Percentiles rank a stretch among this genome's conserved stretches.
phyloP scores from a whole-genome alignment of 2,113 vertebrate genomes.

The Ursus arctos region DNA sequence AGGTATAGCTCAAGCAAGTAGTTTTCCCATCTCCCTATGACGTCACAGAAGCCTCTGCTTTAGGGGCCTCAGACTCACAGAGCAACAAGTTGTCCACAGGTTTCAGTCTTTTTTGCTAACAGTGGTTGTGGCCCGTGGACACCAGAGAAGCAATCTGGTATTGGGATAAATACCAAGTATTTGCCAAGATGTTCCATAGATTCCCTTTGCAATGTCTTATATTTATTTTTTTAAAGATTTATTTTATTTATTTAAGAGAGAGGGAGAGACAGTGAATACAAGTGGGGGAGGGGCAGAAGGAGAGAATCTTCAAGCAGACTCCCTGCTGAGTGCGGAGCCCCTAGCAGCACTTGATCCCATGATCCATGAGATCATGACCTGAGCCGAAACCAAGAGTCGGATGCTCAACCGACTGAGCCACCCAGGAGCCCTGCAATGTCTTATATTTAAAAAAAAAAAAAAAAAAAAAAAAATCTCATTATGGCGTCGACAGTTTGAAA shows the following conservation, averaged over 20 bases:
- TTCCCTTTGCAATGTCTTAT: neutral
- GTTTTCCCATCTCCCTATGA: neutral
- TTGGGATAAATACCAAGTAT: neutral
- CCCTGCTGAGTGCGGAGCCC: neutral
- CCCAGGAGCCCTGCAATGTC: neutral
- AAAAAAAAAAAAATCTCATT: neutral
- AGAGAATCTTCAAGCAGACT: neutral
- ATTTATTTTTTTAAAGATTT: neutral
- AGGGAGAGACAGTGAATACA: neutral
- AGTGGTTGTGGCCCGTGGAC: neutral
- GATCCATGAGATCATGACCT: neutral
- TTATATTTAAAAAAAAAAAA: neutral
- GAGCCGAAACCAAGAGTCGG: neutral
- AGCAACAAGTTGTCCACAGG: neutral
- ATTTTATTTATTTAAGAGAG: neutral
- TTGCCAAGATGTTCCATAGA: neutral
- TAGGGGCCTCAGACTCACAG: neutral
- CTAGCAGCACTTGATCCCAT: neutral
- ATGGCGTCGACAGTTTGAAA: constrained; percentile 66
- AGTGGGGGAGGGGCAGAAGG: neutral
- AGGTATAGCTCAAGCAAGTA: neutral
- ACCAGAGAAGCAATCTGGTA: constrained; percentile 21
- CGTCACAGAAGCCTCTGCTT: neutral
- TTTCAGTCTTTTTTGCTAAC: neutral
- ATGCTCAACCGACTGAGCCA: neutral